Conservation (phyloP, 2,888 invertebrate genomes). For the Lycophotia porphyrea region DNA sequence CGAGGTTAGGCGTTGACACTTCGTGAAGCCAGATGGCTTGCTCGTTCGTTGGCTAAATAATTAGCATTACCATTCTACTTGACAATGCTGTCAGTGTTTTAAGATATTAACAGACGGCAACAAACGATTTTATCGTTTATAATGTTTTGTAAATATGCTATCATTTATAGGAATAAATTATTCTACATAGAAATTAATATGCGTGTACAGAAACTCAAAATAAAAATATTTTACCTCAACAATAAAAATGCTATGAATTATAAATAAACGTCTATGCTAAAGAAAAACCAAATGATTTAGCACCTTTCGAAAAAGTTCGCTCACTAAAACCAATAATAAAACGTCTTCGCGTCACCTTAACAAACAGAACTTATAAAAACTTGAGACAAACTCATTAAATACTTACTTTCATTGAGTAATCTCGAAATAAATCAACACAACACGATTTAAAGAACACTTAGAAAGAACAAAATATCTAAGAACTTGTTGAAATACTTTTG, state of each 20-base stretch:
- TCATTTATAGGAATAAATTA: background rate
- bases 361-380: conserved; percentile 60
- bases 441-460: conserved; percentile 54
- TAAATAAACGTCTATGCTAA: background rate
- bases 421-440: conserved; percentile 50
- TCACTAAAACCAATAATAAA: conserved; percentile 44
- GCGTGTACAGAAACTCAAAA: background rate
- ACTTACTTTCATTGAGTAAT: conserved; percentile 57
- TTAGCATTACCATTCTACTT: background rate
- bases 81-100: background rate
- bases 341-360: conserved; percentile 36
- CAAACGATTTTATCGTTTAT: background rate
- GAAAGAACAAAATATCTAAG: conserved; percentile 26
- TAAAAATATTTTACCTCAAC: background rate
- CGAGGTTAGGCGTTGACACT: background rate
- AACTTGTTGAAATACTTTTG: conserved; percentile 26
- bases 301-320: conserved; percentile 15
- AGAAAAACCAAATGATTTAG: conserved; percentile 9
- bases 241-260: background rate
- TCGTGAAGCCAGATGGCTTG: background rate
- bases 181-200: background rate
- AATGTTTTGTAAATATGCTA: background rate
- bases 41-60: background rate
- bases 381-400: conserved; percentile 43
- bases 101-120: background rate